Percentiles rank a stretch among this genome's conserved stretches.
Conservation (phyloP, 2,888 invertebrate species). For the Pandemis heparana region DNA sequence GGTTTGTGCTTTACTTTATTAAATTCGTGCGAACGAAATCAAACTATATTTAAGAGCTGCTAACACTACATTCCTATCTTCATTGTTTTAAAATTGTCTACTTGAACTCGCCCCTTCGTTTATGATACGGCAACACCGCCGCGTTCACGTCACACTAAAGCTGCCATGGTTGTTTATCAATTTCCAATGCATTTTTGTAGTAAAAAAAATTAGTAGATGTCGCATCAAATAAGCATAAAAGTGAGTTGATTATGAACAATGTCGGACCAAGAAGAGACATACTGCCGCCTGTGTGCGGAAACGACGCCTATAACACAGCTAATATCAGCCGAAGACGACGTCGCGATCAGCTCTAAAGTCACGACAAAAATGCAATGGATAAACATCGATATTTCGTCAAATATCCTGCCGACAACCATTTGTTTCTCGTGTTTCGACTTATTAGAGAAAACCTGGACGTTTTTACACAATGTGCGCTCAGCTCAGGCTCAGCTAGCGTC, state of each 20-base stretch:
- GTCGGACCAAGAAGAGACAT: conserved; percentile 65
- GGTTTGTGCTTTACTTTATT: background rate
- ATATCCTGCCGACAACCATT: conserved; percentile 69
- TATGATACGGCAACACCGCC: conserved; percentile 43
- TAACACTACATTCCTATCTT: background rate
- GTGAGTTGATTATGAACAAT: conserved; percentile 52
- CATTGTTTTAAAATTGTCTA: background rate
- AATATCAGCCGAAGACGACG: conserved; percentile 71
- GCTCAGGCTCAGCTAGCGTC: conserved; percentile 70
- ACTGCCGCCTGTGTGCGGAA: conserved; percentile 79
- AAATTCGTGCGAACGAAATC: background rate
- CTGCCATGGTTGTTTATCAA: conserved; percentile 59
- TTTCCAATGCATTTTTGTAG: conserved; percentile 33
- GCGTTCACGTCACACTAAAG: conserved; percentile 32
- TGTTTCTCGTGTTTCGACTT: conserved; percentile 79
- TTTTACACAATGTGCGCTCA: conserved; percentile 68
- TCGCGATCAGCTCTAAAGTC: conserved; percentile 69
- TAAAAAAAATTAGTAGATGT: conserved; percentile 30
- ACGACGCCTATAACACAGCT: conserved; percentile 67
- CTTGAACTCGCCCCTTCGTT: conserved; percentile 15
- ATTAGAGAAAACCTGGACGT: conserved; percentile 75
- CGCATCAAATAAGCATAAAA: conserved; percentile 39
- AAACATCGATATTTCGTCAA: conserved; percentile 69
- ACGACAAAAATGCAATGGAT: conserved; percentile 76
- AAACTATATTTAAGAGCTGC: background rate